A percentile compares a stretch with the other conserved stretches of the same genome.
These are phyloP conservation scores for Sebastes hubbsi DNA, from an alignment of 2,797 vertebrate species.

Conservation along the genomic window DNA sequence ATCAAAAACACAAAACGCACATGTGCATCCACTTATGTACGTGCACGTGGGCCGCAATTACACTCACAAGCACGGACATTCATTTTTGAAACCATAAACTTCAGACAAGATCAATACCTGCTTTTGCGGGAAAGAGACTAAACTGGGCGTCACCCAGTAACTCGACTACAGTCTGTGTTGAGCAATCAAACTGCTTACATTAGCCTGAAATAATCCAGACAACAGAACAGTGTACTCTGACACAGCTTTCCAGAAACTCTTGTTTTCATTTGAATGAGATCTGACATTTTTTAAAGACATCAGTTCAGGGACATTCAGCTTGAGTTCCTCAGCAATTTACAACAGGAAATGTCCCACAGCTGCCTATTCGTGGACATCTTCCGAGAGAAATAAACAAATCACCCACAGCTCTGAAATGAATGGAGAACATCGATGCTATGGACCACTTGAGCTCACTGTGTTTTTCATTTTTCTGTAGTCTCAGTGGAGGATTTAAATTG, in stretches of 20 bases:
- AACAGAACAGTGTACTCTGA: not conserved
- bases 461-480: not conserved
- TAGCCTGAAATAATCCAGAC: conserved; percentile 15
- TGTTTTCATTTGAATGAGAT: conserved; percentile 9
- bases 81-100: not conserved
- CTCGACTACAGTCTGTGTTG: not conserved
- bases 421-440: not conserved
- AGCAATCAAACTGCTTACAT: not conserved
- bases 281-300: not conserved
- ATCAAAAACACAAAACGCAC: not conserved
- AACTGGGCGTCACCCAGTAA: not conserved
- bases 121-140: not conserved
- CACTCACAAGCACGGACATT: not conserved
- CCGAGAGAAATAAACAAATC: conserved; percentile 29
- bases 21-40: not conserved
- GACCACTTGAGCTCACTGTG: not conserved
- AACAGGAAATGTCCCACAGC: not conserved
- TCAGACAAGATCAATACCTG: not conserved
- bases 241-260: not conserved
- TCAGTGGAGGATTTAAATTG: not conserved
- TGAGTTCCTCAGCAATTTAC: not conserved
- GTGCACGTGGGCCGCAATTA: not conserved
- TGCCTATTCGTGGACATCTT: not conserved
- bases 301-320: not conserved
- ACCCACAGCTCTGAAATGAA: not conserved